These are phyloP conservation scores for Ammospiza maritima DNA, from an alignment of 2,797 vertebrate genomes.

Conservation along the genomic window DNA sequence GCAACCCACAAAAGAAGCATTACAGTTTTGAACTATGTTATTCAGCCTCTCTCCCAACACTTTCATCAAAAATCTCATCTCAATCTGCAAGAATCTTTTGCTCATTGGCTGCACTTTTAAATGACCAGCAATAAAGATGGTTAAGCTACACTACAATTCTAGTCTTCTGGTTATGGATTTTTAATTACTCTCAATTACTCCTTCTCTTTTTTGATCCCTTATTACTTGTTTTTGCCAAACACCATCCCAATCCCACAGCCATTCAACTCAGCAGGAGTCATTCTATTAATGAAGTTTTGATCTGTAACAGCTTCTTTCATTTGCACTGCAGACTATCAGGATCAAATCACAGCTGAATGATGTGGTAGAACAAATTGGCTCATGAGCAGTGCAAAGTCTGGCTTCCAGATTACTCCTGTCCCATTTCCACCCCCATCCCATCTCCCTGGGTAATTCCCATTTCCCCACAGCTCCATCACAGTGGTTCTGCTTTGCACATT, in stretches of 20 bases:
- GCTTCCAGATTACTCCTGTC: neutral
- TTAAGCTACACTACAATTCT: neutral
- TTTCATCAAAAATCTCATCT: neutral
- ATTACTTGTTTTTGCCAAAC: constrained; percentile 32
- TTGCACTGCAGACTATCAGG: neutral
- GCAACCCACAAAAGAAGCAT: neutral
- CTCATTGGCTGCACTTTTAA: neutral
- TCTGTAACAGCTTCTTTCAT: constrained; percentile 21
- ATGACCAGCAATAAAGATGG: neutral
- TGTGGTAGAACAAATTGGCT: neutral
- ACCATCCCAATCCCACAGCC: neutral
- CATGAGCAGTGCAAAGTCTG: neutral
- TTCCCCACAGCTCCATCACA: neutral
- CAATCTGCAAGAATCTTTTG: neutral
- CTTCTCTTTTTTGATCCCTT: neutral
- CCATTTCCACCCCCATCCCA: neutral
- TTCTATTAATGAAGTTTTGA: constrained; percentile 35
- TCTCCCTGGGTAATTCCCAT: accelerated
- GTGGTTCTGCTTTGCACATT: neutral
- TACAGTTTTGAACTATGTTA: neutral
- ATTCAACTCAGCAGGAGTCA: constrained; percentile 11
- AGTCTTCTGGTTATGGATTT: constrained; percentile 12
- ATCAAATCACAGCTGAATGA: constrained; percentile 12
- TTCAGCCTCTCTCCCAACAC: neutral
- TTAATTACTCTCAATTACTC: constrained; percentile 40